Evolutionary conservation across 2,888 invertebrate species (phyloP).

Genomic region (Meandrusa payeni): DNA sequence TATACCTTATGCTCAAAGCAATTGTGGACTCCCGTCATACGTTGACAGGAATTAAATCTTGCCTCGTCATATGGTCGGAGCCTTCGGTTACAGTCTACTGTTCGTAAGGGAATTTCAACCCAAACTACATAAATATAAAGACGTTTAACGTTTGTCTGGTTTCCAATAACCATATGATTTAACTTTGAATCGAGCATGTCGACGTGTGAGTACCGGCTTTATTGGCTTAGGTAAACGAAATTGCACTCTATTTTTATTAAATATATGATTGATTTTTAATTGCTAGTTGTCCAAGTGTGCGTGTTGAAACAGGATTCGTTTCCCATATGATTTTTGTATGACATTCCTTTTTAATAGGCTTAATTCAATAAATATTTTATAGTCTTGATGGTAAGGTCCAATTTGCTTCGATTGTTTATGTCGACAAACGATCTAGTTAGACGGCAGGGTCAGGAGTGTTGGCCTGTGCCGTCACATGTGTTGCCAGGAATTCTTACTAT

Average conservation of each 20-base stretch:
- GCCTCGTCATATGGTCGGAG: constrained; percentile 23
- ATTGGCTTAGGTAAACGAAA: constrained; percentile 3
- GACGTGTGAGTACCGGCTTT: constrained; percentile 49
- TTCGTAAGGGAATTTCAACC: constrained; percentile 27
- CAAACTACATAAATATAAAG: neutral
- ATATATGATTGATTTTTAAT: constrained; percentile 31
- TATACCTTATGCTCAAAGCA: constrained; percentile 2
- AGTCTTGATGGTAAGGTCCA: constrained; percentile 4
- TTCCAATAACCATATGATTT: constrained; percentile 58
- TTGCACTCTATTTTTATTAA: accelerated
- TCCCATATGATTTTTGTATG: constrained; percentile 75
- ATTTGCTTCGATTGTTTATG: constrained; percentile 29
- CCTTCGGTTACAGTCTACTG: constrained; percentile 5
- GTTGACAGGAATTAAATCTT: constrained; percentile 17
- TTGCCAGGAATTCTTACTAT: constrained; percentile 40
- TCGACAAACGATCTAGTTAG: constrained; percentile 53
- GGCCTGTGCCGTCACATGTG: constrained; percentile 35
- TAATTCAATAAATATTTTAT: constrained; percentile 33
- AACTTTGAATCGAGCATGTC: constrained; percentile 48
- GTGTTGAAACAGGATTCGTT: constrained; percentile 64
- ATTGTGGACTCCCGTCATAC: neutral
- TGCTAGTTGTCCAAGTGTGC: constrained; percentile 31
- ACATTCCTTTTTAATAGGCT: constrained; percentile 52
- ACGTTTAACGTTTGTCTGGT: constrained; percentile 24
- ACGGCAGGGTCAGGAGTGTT: constrained; percentile 49